Base-by-base conservation (phyloP, 2,113 vertebrate genomes). In the Lonchura striata region DNA sequence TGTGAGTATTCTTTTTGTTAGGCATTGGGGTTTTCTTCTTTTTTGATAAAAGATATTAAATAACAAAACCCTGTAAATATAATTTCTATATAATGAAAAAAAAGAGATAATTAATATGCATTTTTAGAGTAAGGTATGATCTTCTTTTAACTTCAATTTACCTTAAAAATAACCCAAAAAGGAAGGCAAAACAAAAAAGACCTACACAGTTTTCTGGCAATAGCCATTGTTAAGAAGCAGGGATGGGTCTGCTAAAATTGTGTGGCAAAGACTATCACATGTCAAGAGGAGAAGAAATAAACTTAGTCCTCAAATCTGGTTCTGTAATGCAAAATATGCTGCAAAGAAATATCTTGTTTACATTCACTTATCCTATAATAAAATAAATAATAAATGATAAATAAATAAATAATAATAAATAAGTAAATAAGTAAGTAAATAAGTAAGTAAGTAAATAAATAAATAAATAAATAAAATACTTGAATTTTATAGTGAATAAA, bases 21-120 rank as follows among this genome's bases (percentile, higher is more conserved):
- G 15, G n/a, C 6, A 10, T 9, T 0, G 1, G 4, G 4, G 1
- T 28, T 21, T 6, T 46, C 28, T 22, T 3, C 0, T 53, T 59
- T 57, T 84, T 61, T 39, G 6, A 25, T 25, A 53, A 88, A 66
- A 81, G 2, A 0, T 24, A 63, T 6, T 68, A n/a, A n/a, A 59
- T 35, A 66, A 14, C 35, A 78, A 66, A 39, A 18, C 2, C 5
- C 7, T 76, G 24, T 76, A 44, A 39, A 57, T 39, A 18, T 21
- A 31, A 61, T 57, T 81, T 79, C 27, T 14, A 9, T 44, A 20
- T 41, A 50, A 59, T 21, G 9, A 30, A 19, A 25, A 50, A 3
- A 35, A 2, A 49, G 15, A 54, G 5, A 42, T 2, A 44, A 15
- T 33, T 4, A 37, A 28, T 39, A 44, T 35, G 54, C 5, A 16